phyloP scores from a whole-genome alignment of 2,113 vertebrate species.

The Lampris megalopsis region DNA sequence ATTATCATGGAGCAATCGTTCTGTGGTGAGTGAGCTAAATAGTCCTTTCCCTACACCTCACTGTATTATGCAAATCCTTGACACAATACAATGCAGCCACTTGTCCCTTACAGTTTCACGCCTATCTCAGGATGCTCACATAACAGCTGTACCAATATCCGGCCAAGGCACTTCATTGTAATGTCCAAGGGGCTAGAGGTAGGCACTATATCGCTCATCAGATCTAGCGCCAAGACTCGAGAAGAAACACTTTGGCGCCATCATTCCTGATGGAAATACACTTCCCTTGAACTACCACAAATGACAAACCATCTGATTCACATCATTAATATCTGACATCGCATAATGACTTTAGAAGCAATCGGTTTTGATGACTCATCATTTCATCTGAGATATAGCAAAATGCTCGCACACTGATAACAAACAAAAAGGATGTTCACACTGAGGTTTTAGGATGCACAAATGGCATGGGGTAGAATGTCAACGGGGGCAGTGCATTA shows the following conservation, averaged over 20 bases:
- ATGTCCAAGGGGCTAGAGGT: too few species aligned
- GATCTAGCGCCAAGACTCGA: too few species aligned
- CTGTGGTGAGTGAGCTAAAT: neutral
- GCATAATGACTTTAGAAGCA: neutral
- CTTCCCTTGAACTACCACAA: neutral
- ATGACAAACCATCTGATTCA: too few species aligned
- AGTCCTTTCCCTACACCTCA: neutral
- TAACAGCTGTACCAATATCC: too few species aligned
- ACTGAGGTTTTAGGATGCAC: neutral
- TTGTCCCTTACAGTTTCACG: slow-evolving; percentile 12
- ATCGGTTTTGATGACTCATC: neutral
- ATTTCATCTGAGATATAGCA: neutral
- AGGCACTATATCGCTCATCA: too few species aligned
- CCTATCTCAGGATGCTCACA: too few species aligned
- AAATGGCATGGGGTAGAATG: too few species aligned
- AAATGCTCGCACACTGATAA: neutral
- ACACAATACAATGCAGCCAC: slow-evolving; percentile 1
- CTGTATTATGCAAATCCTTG: slow-evolving; percentile 7
- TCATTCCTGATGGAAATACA: neutral
- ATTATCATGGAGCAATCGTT: neutral
- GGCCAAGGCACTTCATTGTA: too few species aligned
- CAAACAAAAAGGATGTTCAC: neutral
- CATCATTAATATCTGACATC: too few species aligned
- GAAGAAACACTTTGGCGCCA: too few species aligned
- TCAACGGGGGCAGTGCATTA: too few species aligned